A percentile compares a stretch with the other conserved stretches of the same genome.
Evolutionary conservation across 1,140 invertebrate species (phyloP).

Genomic region (Cecropterus lyciades): DNA sequence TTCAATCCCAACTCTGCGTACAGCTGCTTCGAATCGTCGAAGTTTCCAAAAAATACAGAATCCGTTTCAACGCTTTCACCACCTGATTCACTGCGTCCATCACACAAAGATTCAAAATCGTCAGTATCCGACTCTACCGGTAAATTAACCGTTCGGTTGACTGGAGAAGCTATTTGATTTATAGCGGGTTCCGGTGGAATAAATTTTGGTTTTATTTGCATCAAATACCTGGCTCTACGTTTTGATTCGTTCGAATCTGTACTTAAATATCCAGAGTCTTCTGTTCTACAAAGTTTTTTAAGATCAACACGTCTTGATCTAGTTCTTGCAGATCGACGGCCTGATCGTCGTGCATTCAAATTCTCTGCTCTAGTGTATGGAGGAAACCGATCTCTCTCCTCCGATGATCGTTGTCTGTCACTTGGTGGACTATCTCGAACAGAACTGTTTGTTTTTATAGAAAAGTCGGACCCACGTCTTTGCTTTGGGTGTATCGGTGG

Average conservation of each 20-base stretch:
- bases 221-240: constrained; percentile 70
- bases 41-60: constrained; percentile 91
- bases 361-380: constrained; percentile 62
- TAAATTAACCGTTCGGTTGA: constrained; percentile 48
- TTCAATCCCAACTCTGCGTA: constrained; percentile 65
- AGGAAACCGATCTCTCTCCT: constrained; percentile 70
- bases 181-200: constrained; percentile 48
- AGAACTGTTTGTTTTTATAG: constrained; percentile 49
- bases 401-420: constrained; percentile 58
- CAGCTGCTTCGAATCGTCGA: constrained; percentile 80
- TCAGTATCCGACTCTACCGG: constrained; percentile 78
- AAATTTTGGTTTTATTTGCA: constrained; percentile 74
- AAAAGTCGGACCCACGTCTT: constrained; percentile 54
- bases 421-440: constrained; percentile 63
- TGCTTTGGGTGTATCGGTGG: constrained; percentile 85
- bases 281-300: constrained; percentile 78
- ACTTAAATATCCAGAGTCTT: constrained; percentile 89
- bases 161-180: constrained; percentile 40
- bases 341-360: constrained; percentile 66
- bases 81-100: constrained; percentile 92
- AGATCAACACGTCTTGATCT: constrained; percentile 72
- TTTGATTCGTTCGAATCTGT: constrained; percentile 87
- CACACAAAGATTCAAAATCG: constrained; percentile 82
- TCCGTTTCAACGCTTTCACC: constrained; percentile 93
- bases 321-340: constrained; percentile 67